Conservation (phyloP, 1,140 invertebrate genomes). For the Mizuhopecten yessoensis region DNA sequence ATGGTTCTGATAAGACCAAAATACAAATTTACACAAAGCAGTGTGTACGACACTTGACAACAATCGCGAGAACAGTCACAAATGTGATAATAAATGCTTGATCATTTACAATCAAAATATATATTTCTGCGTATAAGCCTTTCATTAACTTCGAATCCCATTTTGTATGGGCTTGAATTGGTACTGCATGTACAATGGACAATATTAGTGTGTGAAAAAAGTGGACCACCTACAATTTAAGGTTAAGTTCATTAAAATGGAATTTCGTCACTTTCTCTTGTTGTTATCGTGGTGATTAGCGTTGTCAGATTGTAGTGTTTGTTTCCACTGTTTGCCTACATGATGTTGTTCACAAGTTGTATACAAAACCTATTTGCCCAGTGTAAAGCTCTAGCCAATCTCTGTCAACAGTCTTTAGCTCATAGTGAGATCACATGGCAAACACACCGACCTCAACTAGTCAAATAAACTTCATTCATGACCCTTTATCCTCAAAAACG, state of each 20-base stretch:
- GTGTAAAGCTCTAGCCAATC: constrained; percentile 58
- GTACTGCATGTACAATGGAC: background rate
- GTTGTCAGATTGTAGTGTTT: constrained; percentile 65
- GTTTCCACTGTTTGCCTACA: constrained; percentile 60
- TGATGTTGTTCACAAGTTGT: constrained; percentile 66
- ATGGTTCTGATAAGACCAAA: constrained; percentile 57
- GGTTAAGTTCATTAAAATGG: constrained; percentile 27
- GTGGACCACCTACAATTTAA: background rate
- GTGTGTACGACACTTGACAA: constrained; percentile 55
- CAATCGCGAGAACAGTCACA: background rate
- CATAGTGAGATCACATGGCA: constrained; percentile 49
- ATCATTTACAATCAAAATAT: background rate
- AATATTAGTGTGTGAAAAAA: background rate
- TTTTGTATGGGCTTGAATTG: background rate
- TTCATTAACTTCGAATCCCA: background rate
- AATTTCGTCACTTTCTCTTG: constrained; percentile 22
- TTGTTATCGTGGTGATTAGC: constrained; percentile 57
- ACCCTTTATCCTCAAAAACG: constrained; percentile 50
- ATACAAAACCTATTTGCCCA: constrained; percentile 68
- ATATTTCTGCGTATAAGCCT: background rate
- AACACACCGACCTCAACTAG: constrained; percentile 54
- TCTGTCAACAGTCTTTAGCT: constrained; percentile 64
- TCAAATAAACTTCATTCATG: constrained; percentile 52
- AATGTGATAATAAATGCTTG: background rate
- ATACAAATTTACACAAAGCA: constrained; percentile 64